These are phyloP conservation scores for Vulpes vulpes DNA, from an alignment of 2,113 vertebrate genomes.

Conservation along the genomic window DNA sequence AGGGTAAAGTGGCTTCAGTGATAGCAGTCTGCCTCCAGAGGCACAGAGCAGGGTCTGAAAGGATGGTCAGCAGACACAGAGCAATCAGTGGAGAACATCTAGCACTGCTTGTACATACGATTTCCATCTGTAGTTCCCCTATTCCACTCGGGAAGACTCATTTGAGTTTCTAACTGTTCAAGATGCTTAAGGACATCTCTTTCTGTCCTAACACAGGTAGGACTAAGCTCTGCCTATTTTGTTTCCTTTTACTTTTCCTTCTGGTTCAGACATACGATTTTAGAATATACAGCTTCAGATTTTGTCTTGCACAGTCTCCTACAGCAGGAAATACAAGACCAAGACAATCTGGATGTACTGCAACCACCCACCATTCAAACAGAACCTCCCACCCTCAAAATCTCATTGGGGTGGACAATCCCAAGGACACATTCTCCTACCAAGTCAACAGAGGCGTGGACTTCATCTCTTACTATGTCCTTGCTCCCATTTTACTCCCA, in stretches of 20 bases:
- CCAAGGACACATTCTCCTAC: not conserved
- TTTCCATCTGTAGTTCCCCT: not conserved
- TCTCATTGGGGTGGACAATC: not conserved
- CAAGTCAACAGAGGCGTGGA: not conserved
- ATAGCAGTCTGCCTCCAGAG: not conserved
- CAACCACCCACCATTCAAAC: not conserved
- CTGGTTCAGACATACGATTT: not conserved
- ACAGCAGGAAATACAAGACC: conserved; percentile 29
- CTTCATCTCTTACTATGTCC: not conserved
- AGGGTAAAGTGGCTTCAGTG: not conserved
- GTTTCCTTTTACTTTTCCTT: not conserved
- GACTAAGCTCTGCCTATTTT: not conserved
- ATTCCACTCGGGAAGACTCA: not conserved
- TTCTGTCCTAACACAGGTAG: not conserved
- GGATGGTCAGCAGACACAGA: not conserved
- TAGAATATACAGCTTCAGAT: not conserved
- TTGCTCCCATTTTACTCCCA: not conserved
- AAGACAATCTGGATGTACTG: not conserved
- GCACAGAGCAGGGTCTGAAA: not conserved
- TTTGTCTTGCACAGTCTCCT: conserved; percentile 11
- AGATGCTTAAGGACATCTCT: not conserved
- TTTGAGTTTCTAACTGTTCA: not conserved
- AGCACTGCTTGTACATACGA: not conserved
- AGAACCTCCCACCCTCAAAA: not conserved
- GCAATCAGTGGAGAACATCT: not conserved